Evolutionary conservation across 92 coral and sea anemone genomes (phyloP), one percentile per base, ranked within the genome.

Genomic region (Scolanthus callimorphus): DNA sequence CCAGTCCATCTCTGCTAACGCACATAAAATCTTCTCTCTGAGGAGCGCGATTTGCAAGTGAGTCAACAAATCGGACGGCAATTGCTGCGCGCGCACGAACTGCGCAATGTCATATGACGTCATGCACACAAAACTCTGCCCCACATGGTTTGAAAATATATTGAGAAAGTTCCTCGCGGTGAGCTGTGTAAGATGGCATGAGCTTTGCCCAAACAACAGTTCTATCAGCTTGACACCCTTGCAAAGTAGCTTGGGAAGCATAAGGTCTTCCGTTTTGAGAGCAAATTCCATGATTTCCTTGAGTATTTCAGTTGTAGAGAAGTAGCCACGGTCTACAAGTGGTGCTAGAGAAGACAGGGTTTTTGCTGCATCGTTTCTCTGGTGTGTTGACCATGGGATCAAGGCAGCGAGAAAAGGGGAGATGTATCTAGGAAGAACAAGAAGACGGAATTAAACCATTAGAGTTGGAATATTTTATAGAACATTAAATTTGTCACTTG

Each of bases 361-460:
- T 6, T 15, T 38, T 26, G 44, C 25, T 29, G 54, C 59, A 51
- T 69, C 81, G 10, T 51, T 61, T 41, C 85, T 77, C 8, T 80
- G 85, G 27, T 59, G 38, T 3, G 83, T 49, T 0, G 80, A 58
- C 95, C 95, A 86, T 24, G 90, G 90, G 49, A 83, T 73, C 1
- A 86, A 31, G 4, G 90, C 82, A 9, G 79, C 90, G 15, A 86
- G 59, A 56, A 29, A 86, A 68, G 0, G 92, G 95, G 95, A 29
- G 95, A 86, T 21, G 82, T 41, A 13, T 66, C 72, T 31, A 89
- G 82, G 54, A n/a, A 37, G 51, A 34, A 6, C 6, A 34, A 6
- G 41, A 15, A 34, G 15, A 34, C 41, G 15, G n/a, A n/a, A n/a
- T n/a, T 34, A 34, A 6, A 34, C 8, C 15, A 34, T 6, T 15